Evolutionary conservation across 2,797 vertebrate genomes (phyloP), one percentile per base, ranked within the genome.

Genomic region (Champsocephalus esox): DNA sequence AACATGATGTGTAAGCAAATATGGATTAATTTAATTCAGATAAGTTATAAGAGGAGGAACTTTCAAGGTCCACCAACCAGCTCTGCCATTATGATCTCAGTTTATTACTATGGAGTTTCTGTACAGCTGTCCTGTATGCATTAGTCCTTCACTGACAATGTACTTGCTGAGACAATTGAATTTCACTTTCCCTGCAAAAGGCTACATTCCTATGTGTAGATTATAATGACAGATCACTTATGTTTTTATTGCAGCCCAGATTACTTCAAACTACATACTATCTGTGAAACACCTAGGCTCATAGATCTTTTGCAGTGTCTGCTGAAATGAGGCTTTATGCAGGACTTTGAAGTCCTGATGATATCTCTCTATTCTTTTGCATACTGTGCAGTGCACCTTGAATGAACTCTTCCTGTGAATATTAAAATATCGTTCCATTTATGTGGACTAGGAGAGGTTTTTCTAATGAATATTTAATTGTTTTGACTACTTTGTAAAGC

Each of bases 331-430:
- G 73, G 58, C 67, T 85, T 83, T 71, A 73, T 75, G 66, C 76
- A 68, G 61, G 66, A 73, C 80, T 87, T 88, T 88, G 81, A 81
- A 82, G 70, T 82, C 49, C 70, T 61, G 75, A 85, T 88, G 75
- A 50, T 67, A 58, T 77, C 79, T 52, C 45, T 66, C 57, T 57
- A n/a, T 79, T 73, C 3, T 74, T 71, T 75, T 70, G 79, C 86
- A 75, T 71, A 61, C 73, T 75, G 59, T 62, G 75, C 32, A 4
- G 12, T 67, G 80, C 66, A 82, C 64, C 77, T 82, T 65, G 44
- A 12, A 55, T 81, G 79, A 85, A 86, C 81, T 55, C 32, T 46
- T 50, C 12, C 54, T 34, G 12, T 71, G 75, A 66, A 81, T 73
- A 68, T 46, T 9, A 48, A 66, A 77, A 51, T 32, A 62, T 52